Conservation (phyloP, 2,888 invertebrate genomes). For the Rhagium mordax region DNA sequence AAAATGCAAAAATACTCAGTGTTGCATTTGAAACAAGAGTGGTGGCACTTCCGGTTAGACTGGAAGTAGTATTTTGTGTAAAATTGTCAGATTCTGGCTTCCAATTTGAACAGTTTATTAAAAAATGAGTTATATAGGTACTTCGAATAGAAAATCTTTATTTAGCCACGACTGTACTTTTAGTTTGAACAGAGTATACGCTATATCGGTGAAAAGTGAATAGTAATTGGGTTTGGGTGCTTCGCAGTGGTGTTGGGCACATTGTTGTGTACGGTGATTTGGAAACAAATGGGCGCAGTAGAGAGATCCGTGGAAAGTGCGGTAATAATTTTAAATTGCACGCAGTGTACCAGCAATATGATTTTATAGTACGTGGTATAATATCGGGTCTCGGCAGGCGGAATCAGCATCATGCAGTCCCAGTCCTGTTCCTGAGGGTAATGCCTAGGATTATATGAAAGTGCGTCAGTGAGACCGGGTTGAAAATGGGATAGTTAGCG, state of each 20-base stretch:
- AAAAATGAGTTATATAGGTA: too few species aligned
- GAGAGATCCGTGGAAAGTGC: slow-evolving; percentile 47
- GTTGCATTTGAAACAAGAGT: too few species aligned
- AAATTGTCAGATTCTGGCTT: too few species aligned
- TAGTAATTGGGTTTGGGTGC: background rate
- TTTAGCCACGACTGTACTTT: too few species aligned
- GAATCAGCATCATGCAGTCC: slow-evolving; percentile 49
- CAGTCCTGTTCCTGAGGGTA: slow-evolving; percentile 59
- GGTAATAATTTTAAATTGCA: slow-evolving; percentile 61
- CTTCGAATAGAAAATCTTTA: too few species aligned
- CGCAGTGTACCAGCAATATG: slow-evolving; percentile 59
- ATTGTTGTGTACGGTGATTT: slow-evolving; percentile 40
- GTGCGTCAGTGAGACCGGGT: slow-evolving; percentile 62
- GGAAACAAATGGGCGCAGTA: slow-evolving; percentile 44
- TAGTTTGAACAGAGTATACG: too few species aligned
- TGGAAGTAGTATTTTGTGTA: too few species aligned
- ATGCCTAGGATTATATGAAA: slow-evolving; percentile 66
- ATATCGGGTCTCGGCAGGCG: slow-evolving; percentile 54
- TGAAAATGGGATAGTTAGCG: slow-evolving; percentile 69
- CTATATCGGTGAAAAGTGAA: too few species aligned
- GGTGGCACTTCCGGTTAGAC: too few species aligned
- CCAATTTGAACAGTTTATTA: too few species aligned
- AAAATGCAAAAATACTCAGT: too few species aligned
- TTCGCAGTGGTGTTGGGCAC: background rate
- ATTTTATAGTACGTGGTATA: slow-evolving; percentile 58